A percentile compares a stretch with the other conserved stretches of the same genome.
phyloP scores from a whole-genome alignment of 2,797 vertebrate genomes.

The Onychomys torridus region DNA sequence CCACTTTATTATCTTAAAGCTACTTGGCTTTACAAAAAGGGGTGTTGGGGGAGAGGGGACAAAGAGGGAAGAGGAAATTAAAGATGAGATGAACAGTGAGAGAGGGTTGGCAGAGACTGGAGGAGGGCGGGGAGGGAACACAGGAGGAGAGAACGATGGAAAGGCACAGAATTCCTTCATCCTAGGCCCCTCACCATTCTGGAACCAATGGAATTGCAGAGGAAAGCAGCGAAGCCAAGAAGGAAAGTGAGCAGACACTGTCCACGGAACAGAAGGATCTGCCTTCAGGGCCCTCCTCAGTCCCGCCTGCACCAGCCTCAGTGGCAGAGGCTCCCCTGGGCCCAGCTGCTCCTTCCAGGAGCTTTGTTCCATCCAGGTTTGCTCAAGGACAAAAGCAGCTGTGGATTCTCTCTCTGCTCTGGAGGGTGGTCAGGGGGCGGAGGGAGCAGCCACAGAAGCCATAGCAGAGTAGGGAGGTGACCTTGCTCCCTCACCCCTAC shows the following conservation, averaged over 20 bases:
- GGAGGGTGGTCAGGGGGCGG: constrained; percentile 54
- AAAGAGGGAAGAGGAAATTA: neutral
- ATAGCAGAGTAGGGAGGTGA: constrained; percentile 61
- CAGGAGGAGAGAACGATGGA: constrained; percentile 71
- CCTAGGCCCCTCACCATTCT: constrained; percentile 89
- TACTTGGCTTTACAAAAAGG: constrained; percentile 74
- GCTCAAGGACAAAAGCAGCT: constrained; percentile 30
- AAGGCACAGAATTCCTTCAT: constrained; percentile 89
- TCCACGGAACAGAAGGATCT: constrained; percentile 81
- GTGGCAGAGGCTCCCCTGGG: neutral
- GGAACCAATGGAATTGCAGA: constrained; percentile 87
- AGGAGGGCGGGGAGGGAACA: neutral
- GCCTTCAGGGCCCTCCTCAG: constrained; percentile 83
- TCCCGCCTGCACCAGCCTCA: constrained; percentile 46
- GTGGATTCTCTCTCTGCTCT: constrained; percentile 60
- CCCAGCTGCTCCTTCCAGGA: constrained; percentile 53
- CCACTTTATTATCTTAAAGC: constrained; percentile 80
- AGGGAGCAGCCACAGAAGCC: constrained; percentile 33
- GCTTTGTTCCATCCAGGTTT: neutral
- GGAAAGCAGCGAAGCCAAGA: constrained; percentile 88
- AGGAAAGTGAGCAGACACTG: constrained; percentile 86
- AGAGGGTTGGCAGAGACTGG: neutral
- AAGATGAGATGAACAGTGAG: neutral
- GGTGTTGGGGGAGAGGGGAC: rapidly evolving
- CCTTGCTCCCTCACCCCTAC: neutral